Evolutionary conservation across 2,888 invertebrate species (phyloP), one percentile per base, ranked within the genome.

Genomic region (Pheosia tremula): DNA sequence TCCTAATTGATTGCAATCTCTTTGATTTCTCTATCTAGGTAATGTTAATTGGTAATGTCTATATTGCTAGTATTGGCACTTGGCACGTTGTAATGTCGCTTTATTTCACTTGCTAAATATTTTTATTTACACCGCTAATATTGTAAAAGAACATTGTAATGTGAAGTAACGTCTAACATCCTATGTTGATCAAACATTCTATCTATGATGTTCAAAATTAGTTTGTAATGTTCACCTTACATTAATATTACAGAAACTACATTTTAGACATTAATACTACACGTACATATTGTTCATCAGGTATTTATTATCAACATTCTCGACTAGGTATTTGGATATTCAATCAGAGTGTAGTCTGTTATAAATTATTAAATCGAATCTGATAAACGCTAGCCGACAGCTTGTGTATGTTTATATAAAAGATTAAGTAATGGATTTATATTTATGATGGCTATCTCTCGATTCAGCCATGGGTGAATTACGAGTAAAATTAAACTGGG

Each of bases 401-500:
- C 10, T 38, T 54, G 55, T 55, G 59, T 57, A 52, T 59, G 50
- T 52, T 80, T 81, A 81, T 77, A 70, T 72, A 70, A 75, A 80
- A 81, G 71, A 80, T 77, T 81, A 78, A 82, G 77, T 82, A 83
- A 83, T 83, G 76, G 79, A 82, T 84, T 78, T 78, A 78, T 84
- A 81, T 85, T 83, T 82, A 69, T 79, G 72, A 71, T 80, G 76
- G 77, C 77, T 78, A 82, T 81, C 77, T 82, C 83, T 75, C 74
- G 74, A 75, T 76, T 75, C 78, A 78, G 80, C 78, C 81, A 79
- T 77, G 80, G 80, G 79, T 85, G 84, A 87, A 87, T 89, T 88
- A 88, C 85, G 82, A 80, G 79, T 82, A 78, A 88, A 91, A 89
- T 90, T 88, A 84, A 89, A 90, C 85, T 86, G 80, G 80, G 79